Evolutionary conservation across 1,140 invertebrate species (phyloP), one percentile per base, ranked within the genome.

Genomic region (Meloidogyne chitwoodi): DNA sequence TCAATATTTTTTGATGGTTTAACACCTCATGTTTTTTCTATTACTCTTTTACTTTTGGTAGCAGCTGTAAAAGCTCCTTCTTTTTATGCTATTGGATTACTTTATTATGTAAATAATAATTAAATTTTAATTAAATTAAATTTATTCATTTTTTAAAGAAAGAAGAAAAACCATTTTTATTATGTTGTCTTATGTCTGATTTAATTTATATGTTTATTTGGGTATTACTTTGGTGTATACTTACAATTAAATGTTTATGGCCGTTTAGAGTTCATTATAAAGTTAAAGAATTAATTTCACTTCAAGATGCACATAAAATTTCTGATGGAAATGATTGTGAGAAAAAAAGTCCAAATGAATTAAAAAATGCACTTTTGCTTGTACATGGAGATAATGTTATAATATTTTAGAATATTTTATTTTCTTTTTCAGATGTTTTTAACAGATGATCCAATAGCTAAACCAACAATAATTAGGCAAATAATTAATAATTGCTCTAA

Each of bases 181-280:
- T 85, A 0, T 78, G 80, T n/a, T 81, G 80, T 65, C 71, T 86
- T 22, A 65, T 79, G 19, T 68, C 83, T 19, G 83, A 87, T 41
- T 77, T 83, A 2, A 48, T 85, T 26, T 87, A 87, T 75, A 73
- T 86, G 34, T 83, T 87, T 67, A 68, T 75, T 5, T 87, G 85
- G 85, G 77, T 86, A 19, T 22, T 85, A 26, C 66, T 86, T 22
- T 86, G 85, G 81, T 68, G 86, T 29, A 56, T 79, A 16, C 64
- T 81, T 31, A 83, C 83, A 22, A 22, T 83, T 14, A 85, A 83
- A 48, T 61, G 81, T 38, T 66, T 80, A 19, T 85, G 84, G 84
- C n/a, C 80, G n/a, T 85, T 85, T 68, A 24, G 26, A 27, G 77
- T 79, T 41, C 26, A 75, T 22, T 61, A 78, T 70, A 34, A 65